phyloP scores from a whole-genome alignment of 2,797 vertebrate genomes.

The Odontamblyopus lacepedii region DNA sequence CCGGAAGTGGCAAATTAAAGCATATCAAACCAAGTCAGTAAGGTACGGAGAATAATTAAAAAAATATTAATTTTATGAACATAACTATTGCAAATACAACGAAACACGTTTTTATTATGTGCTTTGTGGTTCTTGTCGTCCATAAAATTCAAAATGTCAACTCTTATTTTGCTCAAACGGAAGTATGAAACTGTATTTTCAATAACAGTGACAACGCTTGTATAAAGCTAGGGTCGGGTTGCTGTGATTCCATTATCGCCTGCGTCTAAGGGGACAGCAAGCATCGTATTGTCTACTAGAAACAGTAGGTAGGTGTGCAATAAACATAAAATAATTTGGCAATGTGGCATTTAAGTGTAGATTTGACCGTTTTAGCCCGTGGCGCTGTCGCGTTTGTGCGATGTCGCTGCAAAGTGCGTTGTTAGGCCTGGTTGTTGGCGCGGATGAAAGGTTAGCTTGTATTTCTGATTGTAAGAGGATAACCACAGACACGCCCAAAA shows the following conservation, averaged over 20 bases:
- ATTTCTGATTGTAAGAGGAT: constrained; percentile 40
- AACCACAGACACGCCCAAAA: constrained; percentile 18
- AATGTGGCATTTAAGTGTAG: rapidly evolving
- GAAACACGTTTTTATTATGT: rapidly evolving
- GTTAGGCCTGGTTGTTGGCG: constrained; percentile 70
- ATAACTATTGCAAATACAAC: neutral
- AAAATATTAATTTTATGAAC: no score
- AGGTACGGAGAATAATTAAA: neutral
- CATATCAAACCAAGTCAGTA: neutral
- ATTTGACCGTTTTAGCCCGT: neutral
- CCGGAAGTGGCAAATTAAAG: constrained; percentile 37
- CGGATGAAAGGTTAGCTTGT: constrained; percentile 55
- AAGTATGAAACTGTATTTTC: constrained; percentile 18
- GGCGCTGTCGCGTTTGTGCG: neutral
- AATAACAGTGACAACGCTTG: neutral
- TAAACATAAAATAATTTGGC: neutral
- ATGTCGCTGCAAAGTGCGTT: constrained; percentile 57
- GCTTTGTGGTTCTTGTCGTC: rapidly evolving
- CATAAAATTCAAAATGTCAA: rapidly evolving
- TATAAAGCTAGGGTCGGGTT: constrained; percentile 59
- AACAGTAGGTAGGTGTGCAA: constrained; percentile 62
- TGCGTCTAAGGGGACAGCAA: constrained; percentile 39
- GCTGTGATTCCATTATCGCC: constrained; percentile 52
- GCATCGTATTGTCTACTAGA: constrained; percentile 44
- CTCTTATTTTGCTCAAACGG: constrained; percentile 59